Evolutionary conservation across 2,888 invertebrate genomes (phyloP), one percentile per base, ranked within the genome.

Genomic region (Stenurella melanura): DNA sequence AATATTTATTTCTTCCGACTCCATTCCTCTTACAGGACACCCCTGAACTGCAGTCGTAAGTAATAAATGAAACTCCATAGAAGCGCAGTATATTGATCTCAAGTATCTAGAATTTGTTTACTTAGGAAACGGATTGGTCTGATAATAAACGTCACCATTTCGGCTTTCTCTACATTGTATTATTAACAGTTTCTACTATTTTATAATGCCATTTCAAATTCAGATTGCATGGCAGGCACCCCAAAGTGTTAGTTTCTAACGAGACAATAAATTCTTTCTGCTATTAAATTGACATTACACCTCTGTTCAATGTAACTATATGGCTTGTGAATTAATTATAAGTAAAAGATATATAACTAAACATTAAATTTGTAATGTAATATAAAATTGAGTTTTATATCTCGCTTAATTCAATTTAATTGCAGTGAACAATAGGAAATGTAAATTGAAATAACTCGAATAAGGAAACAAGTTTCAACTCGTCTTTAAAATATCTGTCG

Each of bases 151-250:
- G 18, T 67, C 67, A 54, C 21, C 67, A 21, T 15, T 54, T 18
- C 17, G 42, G 54, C 67, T 68, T 30, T 61, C 30, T 18, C 60
- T 79, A 81, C 82, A 81, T 70, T 78, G 81, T 80, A 78, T 75
- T 76, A 75, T 78, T 81, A 82, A 81, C 77, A 79, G 80, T 78
- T 78, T 66, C 58, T 69, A 73, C 78, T 76, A 80, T 81, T 80
- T 81, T 78, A 83, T 80, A 80, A 77, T 77, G 79, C 78, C 64
- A 80, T 79, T 83, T 82, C 78, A 82, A 80, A 83, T 83, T 81
- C 83, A 79, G 80, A 81, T 80, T 81, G 81, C 83, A 81, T 83
- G 80, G 79, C 67, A 76, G 77, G 78, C 75, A 73, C 75, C 72
- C 63, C 64, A 68, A 67, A 77, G 73, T 78, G 70, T 79, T 74